Conservation (phyloP, 2,113 vertebrate species). For the Suncus etruscus region DNA sequence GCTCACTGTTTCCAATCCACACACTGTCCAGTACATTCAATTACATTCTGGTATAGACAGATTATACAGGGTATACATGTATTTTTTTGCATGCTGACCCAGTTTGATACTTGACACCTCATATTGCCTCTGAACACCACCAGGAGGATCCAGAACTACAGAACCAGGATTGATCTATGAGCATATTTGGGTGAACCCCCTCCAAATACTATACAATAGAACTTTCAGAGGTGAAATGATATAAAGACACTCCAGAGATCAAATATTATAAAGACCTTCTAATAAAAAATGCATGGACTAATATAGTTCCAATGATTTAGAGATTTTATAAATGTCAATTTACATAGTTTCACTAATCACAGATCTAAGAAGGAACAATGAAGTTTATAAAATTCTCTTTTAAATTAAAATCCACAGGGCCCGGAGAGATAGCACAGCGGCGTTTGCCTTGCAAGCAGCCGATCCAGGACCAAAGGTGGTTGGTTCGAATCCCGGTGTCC, state of each 20-base stretch:
- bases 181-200: no score
- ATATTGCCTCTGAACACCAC: neutral
- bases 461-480: no score
- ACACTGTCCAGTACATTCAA: neutral
- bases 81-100: neutral
- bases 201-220: no score
- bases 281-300: neutral
- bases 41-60: no score
- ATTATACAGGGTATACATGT: no score
- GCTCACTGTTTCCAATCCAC: conserved; percentile 7
- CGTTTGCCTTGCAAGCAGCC: no score
- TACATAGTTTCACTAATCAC: neutral
- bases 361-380: neutral
- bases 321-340: neutral
- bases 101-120: neutral
- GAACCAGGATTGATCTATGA: no score
- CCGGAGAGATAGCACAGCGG: no score
- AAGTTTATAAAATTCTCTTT: neutral
- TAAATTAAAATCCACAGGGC: conserved; percentile 39
- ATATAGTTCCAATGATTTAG: conserved; percentile 22
- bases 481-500: no score
- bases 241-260: no score
- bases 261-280: neutral
- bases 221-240: no score
- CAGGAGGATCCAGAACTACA: no score